Conservation (phyloP, 2,113 vertebrate genomes). For the Phasianus colchicus region DNA sequence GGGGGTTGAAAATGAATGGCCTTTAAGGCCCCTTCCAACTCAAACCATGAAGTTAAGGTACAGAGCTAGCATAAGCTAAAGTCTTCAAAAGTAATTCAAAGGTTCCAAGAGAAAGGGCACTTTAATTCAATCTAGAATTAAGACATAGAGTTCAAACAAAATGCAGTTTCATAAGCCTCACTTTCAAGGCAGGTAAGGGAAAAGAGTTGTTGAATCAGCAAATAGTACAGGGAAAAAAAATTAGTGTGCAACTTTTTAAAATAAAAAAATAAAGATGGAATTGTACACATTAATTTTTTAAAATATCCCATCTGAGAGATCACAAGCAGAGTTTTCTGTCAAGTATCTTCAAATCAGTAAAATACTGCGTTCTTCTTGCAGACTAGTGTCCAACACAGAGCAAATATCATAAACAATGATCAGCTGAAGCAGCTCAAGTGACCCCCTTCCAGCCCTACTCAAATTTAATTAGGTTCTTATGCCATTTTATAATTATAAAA, state of each 20-base stretch:
- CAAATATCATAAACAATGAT: background rate
- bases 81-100: background rate
- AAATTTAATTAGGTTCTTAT: background rate
- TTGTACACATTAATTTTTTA: background rate
- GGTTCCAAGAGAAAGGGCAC: background rate
- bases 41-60: background rate
- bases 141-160: background rate
- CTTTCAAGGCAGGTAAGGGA: background rate
- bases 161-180: background rate
- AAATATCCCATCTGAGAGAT: background rate
- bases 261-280: background rate
- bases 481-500: background rate
- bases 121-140: background rate
- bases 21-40: background rate
- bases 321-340: background rate
- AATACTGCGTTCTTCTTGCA: background rate
- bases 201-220: background rate
- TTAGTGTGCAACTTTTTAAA: background rate
- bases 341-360: background rate
- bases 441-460: background rate
- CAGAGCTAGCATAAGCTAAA: background rate
- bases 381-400: background rate
- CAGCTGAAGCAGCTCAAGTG: background rate
- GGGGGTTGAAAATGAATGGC: background rate
- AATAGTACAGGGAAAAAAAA: background rate